Evolutionary conservation across 30 jellyfish, hydroid and myxozoan genomes (phyloP).

Genomic region (Mastigias papua): DNA sequence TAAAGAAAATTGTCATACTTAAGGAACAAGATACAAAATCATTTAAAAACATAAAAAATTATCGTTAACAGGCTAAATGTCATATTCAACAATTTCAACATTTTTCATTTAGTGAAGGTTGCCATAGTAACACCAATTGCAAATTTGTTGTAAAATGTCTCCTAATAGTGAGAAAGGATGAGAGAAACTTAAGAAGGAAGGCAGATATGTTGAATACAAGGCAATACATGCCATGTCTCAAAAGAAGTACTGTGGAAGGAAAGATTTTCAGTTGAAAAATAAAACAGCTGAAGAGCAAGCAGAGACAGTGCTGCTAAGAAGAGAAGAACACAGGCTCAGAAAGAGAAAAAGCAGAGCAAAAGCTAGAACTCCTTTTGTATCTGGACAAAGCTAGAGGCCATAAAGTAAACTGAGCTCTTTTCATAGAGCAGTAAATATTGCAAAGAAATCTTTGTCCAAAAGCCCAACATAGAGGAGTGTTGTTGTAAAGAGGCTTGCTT

Average conservation of each 20-base stretch:
- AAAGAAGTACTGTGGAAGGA: constrained; percentile 7
- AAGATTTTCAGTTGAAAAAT: background rate
- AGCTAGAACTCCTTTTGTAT: background rate
- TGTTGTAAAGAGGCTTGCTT: constrained; percentile 41
- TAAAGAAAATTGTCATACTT: too few species aligned
- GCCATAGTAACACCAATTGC: constrained; percentile 14
- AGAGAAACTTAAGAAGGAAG: constrained; percentile 33
- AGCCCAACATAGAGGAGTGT: constrained; percentile 31
- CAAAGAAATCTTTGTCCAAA: constrained; percentile 7
- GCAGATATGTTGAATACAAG: constrained; percentile 21
- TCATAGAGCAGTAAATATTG: constrained; percentile 37
- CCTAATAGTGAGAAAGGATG: constrained; percentile 14
- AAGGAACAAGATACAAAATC: too few species aligned
- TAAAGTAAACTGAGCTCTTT: constrained; percentile 9
- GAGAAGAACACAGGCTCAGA: constrained; percentile 55
- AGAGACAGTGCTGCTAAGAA: background rate
- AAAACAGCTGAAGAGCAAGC: constrained; percentile 38
- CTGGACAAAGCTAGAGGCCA: background rate
- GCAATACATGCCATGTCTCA: constrained; percentile 4
- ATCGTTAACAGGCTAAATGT: too few species aligned
- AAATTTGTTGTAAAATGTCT: background rate
- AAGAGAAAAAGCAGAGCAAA: constrained; percentile 25
- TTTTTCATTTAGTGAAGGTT: constrained; percentile 8
- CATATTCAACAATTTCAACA: background rate
- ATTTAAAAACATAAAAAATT: too few species aligned